A percentile compares a stretch with the other conserved stretches of the same genome.
phyloP scores from a whole-genome alignment of 2,113 vertebrate genomes.

The Riparia riparia region DNA sequence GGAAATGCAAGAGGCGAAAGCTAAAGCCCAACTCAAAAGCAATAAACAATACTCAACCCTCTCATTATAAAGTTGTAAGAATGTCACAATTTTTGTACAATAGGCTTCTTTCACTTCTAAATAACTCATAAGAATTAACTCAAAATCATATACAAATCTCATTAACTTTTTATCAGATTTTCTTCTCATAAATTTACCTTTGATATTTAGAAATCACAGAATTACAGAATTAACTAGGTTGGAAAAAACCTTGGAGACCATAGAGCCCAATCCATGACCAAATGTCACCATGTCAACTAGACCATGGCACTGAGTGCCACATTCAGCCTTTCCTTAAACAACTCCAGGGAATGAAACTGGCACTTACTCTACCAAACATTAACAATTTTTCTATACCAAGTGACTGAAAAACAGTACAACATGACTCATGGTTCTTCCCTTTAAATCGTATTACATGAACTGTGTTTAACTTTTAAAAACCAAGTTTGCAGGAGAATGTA shows the following conservation, averaged over 20 bases:
- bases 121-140: background rate
- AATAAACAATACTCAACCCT: background rate
- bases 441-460: background rate
- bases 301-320: background rate
- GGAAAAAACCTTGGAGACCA: background rate
- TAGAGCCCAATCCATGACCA: background rate
- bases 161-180: background rate
- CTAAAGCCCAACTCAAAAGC: background rate
- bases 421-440: background rate
- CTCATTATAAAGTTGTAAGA: background rate
- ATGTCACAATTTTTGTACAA: background rate
- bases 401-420: background rate
- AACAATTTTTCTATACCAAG: background rate
- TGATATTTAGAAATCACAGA: background rate
- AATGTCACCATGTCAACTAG: background rate
- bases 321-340: background rate
- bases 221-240: background rate
- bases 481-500: background rate
- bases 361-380: background rate
- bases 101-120: background rate
- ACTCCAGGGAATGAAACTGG: background rate
- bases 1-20: background rate
- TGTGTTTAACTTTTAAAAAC: background rate
- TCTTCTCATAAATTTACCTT: background rate
- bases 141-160: background rate